Conservation (phyloP, 2,888 invertebrate species). For the Leptura quadrifasciata region DNA sequence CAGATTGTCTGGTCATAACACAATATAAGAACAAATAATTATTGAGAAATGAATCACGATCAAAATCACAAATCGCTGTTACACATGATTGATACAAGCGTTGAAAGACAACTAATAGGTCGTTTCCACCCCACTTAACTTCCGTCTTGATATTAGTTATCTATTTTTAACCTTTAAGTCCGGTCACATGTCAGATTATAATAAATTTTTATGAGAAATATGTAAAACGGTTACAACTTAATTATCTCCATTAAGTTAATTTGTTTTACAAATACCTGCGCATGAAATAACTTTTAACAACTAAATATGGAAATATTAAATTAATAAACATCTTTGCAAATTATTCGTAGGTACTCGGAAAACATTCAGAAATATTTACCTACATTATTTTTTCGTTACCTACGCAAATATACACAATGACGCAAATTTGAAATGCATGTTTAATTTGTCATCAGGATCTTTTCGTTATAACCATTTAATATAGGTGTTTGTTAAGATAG, state of each 20-base stretch:
- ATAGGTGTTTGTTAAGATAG: neutral
- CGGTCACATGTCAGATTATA: neutral
- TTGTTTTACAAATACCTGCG: neutral
- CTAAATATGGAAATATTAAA: conserved; percentile 9
- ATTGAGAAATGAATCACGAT: conserved; percentile 25
- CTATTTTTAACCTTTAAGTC: neutral
- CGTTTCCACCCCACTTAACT: neutral
- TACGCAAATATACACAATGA: conserved; percentile 34
- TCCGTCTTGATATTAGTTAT: neutral
- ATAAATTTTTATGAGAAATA: neutral
- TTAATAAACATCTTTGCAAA: conserved; percentile 19
- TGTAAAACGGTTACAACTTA: neutral
- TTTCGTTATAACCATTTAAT: neutral
- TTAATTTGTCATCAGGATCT: conserved; percentile 28
- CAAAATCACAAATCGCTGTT: neutral
- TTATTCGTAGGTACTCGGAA: conserved; percentile 13
- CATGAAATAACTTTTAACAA: neutral
- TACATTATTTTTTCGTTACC: conserved; percentile 30
- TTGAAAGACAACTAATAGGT: conserved; percentile 1
- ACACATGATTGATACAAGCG: neutral
- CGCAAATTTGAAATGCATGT: conserved; percentile 32
- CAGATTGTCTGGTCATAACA: conserved; percentile 26
- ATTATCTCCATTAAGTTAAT: neutral
- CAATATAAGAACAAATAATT: conserved; percentile 4
- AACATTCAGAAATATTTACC: conserved; percentile 30